Evolutionary conservation across 2,888 invertebrate genomes (phyloP), one percentile per base, ranked within the genome.

Genomic region (Apotomis capreana): DNA sequence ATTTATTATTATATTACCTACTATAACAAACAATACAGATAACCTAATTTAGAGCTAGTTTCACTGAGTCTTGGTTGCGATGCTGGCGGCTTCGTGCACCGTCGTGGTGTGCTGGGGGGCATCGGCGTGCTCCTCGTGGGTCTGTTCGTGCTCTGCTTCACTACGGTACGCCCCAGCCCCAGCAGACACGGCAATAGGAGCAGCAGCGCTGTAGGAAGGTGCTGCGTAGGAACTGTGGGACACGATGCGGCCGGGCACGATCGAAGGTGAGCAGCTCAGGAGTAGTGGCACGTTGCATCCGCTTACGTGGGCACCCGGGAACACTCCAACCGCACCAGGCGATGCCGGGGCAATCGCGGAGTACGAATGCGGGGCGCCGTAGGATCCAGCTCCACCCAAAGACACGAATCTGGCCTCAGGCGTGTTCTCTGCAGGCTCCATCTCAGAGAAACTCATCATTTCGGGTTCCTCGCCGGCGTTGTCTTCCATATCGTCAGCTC

Each of bases 231-330:
- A 49, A 9, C 49, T 49, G 9, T 81, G 81, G 5, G 79, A 70
- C 36, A 86, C 81, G 44, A 91, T 77, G 6, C 81, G 83, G 0
- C 91, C 92, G 1, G 85, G 79, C 1, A 87, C 84, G 70, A 93
- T 84, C 0, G 87, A 84, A 0, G 92, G 92, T 0, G 91, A 83
- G 68, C 92, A 93, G 76, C 89, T 91, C 74, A 93, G 84, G 57
- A 92, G 80, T 8, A 92, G 79, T 0, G 92, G 92, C 3, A 91
- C 84, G 55, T 82, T 85, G 76, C 90, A 89, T 0, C 87, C 87
- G 13, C 87, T 87, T 0, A 81, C 80, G 61, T 88, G 87, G 0
- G 86, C 88, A 59, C 85, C 87, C 0, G 91, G 90, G 78, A 91
- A 92, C 68, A 90, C 81, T 3, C 90, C 88, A 8, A 84, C 83